Evolutionary conservation across 2,888 invertebrate species (phyloP).

Genomic region (Eupithecia subumbrata): DNA sequence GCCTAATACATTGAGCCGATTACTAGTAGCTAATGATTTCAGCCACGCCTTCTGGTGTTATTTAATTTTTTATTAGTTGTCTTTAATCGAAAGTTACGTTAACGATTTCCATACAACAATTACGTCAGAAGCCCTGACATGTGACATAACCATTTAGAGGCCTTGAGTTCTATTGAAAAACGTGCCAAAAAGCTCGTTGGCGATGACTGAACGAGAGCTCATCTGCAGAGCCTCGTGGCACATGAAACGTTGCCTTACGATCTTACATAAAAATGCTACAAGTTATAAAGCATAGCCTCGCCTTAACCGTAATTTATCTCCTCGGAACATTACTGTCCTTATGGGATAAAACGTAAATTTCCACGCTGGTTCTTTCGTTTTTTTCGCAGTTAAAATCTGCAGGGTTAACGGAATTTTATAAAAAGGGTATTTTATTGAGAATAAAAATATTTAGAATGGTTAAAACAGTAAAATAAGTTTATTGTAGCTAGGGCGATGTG

Average conservation of each 20-base stretch:
- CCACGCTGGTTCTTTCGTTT: not conserved
- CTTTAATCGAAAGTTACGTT: not conserved
- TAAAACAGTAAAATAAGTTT: not conserved
- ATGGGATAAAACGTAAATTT: slow-evolving; percentile 1
- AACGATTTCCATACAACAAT: not conserved
- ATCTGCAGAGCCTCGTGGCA: slow-evolving; percentile 20
- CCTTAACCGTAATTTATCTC: slow-evolving; percentile 6
- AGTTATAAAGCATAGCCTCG: slow-evolving; percentile 6
- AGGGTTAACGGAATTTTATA: too few relatives aligned
- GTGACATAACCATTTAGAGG: slow-evolving; percentile 19
- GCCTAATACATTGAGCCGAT: not conserved
- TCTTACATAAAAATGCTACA: slow-evolving; percentile 4
- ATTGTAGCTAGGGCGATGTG: too few relatives aligned
- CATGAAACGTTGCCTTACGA: slow-evolving; percentile 14
- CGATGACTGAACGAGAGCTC: slow-evolving; percentile 24
- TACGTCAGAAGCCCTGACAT: slow-evolving; percentile 9
- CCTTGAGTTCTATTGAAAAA: slow-evolving; percentile 29
- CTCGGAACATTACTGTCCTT: slow-evolving; percentile 5
- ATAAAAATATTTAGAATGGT: too few relatives aligned
- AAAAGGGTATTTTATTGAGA: too few relatives aligned
- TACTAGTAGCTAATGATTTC: not conserved
- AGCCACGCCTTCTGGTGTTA: too few relatives aligned
- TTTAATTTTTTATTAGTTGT: not conserved
- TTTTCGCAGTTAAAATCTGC: not conserved
- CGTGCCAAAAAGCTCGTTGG: slow-evolving; percentile 33